Evolutionary conservation across 2,888 invertebrate species (phyloP), one percentile per base, ranked within the genome.

Genomic region (Bellardia pandia): DNA sequence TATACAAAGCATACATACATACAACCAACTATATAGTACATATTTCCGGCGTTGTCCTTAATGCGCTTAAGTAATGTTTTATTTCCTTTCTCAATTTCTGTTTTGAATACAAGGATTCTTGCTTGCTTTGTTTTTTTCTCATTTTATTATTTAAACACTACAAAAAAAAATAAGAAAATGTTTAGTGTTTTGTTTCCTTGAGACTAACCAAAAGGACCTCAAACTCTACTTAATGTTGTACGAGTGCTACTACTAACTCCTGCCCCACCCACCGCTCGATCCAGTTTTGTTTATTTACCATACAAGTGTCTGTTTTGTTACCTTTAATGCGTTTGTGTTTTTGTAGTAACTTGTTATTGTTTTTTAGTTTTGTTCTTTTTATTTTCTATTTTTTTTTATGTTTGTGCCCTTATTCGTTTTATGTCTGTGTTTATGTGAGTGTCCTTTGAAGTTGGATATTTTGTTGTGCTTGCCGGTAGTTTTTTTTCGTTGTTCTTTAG

Each of bases 21-120:
- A 66, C 33, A 33, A n/a, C 6, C 72, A 74, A 33, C 11, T 68
- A 48, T 16, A 56, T 37, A 30, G 45, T 60, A 42, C 37, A 79
- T 72, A 80, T 86, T 62, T 87, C 86, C 86, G 80, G 80, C 77
- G 74, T 81, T 76, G 77, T 71, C 82, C 85, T 81, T 88, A 88
- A 88, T 86, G 83, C 71, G 83, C 82, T 88, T 89, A 86, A 88
- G 86, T 88, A 88, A 89, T 89, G 86, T 84, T 86, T 87, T 88
- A 88, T 85, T 86, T 86, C 86, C 81, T 85, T 78, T 76, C 62
- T 77, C 81, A 82, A 75, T 88, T 86, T 76, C 79, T 76, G 75
- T 84, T 86, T 81, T 78, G 60, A 72, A 86, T 79, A 76, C 51
- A 40, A 76, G 42, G 33, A 60, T 51, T 62, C 30, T 45, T 60